phyloP scores from a whole-genome alignment of 1,140 invertebrate genomes.

The Pissodes strobi region DNA sequence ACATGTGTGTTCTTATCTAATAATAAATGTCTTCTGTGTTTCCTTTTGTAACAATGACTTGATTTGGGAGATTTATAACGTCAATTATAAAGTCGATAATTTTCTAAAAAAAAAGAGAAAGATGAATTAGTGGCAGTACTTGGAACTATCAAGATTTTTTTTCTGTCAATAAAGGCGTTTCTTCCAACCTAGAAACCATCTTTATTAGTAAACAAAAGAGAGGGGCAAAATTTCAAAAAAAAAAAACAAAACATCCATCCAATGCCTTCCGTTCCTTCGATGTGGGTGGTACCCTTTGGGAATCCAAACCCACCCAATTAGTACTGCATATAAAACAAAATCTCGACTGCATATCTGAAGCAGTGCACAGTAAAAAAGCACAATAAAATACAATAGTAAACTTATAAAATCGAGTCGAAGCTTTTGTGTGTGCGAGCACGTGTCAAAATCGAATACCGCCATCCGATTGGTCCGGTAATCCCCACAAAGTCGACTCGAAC shows the following conservation, averaged over 20 bases:
- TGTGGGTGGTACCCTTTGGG: slow-evolving; percentile 20
- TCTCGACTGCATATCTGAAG: slow-evolving; percentile 16
- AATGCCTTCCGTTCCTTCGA: slow-evolving; percentile 6
- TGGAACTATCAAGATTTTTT: too few relatives aligned
- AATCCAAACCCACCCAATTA: slow-evolving; percentile 24
- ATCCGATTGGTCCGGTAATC: not conserved
- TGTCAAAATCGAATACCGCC: slow-evolving; percentile 14
- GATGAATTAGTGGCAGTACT: too few relatives aligned
- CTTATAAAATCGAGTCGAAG: slow-evolving; percentile 8
- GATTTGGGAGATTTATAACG: too few relatives aligned
- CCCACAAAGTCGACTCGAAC: slow-evolving; percentile 8
- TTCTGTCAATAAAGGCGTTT: too few relatives aligned
- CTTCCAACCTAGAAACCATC: slow-evolving; percentile 6
- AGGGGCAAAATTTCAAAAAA: not conserved
- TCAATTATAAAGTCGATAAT: too few relatives aligned
- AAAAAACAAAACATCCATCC: slow-evolving; percentile 10
- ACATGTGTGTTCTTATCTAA: too few relatives aligned
- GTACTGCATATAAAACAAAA: slow-evolving; percentile 24
- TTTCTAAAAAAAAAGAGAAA: too few relatives aligned
- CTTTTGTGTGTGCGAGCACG: slow-evolving; percentile 20
- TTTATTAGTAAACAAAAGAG: not conserved
- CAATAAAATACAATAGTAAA: slow-evolving; percentile 20
- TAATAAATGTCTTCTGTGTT: too few relatives aligned
- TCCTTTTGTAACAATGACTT: too few relatives aligned
- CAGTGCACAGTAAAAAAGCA: slow-evolving; percentile 23